Base-by-base conservation (phyloP, 2,888 invertebrate genomes). In the Limnephilus auricula region DNA sequence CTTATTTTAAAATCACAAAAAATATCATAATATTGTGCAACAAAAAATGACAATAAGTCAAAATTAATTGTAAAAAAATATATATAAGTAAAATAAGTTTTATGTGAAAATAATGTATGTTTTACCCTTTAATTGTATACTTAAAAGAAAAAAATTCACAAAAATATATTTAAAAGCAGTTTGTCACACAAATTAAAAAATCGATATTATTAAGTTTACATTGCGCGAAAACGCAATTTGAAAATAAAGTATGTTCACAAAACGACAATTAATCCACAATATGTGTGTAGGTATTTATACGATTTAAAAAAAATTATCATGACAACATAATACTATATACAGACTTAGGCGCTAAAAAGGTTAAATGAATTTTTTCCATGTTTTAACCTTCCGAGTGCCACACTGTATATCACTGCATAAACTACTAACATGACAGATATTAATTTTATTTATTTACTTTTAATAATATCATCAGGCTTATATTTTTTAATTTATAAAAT, bases 401-500 rank as follows among this genome's bases (percentile, higher is more conserved):
- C 65, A 65, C 65, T 65, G 65, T 65, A 65, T 25, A 65, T 65
- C 65, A 65, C 6, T 45, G 45, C 3, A 80, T 80, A 80, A 40
- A n/a, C 82, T 82, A 82, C 34, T 12, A 82, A 82, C 32, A 37
- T 82, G 82, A 82, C 82, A 82, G 25, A n/a, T 32, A 82, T 65
- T 65, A 65, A 50, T 30, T 31, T 32, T 82, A 82, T 82, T 82
- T 82, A 25, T 50, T 50, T 50, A 50, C 50, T 50, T 65, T 65
- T n/a, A 65, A 80, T 80, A 80, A 82, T 82, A 82, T 82, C 82
- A 34, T 82, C 82, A 82, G 82, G 82, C 82, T 85, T 85, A 85
- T 85, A 85, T 37, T 40, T 85, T 85, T 85, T 45, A 85, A 15
- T 40, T 40, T 85, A 85, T 85, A 85, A 85, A 85, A 40, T 40